Conservation (phyloP, 2,888 invertebrate species). For the Flexamia atlantica region DNA sequence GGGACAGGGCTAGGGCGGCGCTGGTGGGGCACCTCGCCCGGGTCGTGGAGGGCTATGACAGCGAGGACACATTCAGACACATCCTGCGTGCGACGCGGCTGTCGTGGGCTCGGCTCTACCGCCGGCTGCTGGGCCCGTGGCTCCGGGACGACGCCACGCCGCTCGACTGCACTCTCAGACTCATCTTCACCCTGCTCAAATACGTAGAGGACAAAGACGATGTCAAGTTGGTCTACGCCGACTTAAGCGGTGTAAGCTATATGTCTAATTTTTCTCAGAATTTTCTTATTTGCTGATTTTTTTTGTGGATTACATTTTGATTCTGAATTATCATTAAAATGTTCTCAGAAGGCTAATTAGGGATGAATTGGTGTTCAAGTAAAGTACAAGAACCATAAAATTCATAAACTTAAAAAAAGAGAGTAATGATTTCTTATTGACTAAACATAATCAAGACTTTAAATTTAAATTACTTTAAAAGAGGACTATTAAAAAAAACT, state of each 20-base stretch:
- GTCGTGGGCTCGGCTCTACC: slow-evolving; percentile 56
- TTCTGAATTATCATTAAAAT: no score
- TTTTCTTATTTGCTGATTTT: no score
- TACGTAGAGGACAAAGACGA: slow-evolving; percentile 47
- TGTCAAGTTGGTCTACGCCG: slow-evolving; percentile 13
- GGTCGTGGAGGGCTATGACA: not conserved
- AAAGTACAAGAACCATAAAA: no score
- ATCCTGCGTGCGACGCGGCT: slow-evolving; percentile 12
- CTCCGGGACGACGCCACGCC: slow-evolving; percentile 76
- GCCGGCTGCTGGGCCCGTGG: slow-evolving; percentile 73
- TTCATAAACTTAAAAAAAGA: no score
- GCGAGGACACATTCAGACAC: not conserved
- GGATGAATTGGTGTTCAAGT: no score
- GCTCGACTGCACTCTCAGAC: slow-evolving; percentile 70
- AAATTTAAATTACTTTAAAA: no score
- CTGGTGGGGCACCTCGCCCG: slow-evolving; percentile 7
- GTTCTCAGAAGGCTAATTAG: no score
- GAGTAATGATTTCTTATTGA: no score
- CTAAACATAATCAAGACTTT: no score
- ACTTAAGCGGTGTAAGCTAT: slow-evolving; percentile 33
- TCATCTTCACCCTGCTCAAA: slow-evolving; percentile 54
- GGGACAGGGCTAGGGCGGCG: not conserved
- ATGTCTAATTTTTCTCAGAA: not conserved
- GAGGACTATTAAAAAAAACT: no score
- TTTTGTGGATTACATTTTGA: no score